A percentile compares a stretch with the other conserved stretches of the same genome.
Conservation (phyloP, 2,113 vertebrate genomes). For the Psilopsiagon aymara region DNA sequence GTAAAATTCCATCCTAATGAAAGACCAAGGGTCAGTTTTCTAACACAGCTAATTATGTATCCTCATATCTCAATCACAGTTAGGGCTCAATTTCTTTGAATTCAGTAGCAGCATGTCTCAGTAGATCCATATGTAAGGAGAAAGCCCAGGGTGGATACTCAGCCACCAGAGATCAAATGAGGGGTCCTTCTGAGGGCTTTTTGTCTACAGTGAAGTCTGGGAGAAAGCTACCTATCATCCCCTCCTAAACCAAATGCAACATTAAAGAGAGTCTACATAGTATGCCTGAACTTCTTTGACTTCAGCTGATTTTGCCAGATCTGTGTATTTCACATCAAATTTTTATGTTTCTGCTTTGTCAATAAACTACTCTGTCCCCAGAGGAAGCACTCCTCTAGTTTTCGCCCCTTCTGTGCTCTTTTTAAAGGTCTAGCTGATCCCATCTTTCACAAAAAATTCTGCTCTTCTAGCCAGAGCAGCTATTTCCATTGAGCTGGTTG, state of each 20-base stretch:
- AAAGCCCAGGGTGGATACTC: constrained; percentile 3
- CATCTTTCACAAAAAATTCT: background rate
- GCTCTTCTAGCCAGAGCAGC: background rate
- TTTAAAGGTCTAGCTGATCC: background rate
- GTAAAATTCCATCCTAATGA: constrained; percentile 70
- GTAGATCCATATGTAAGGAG: background rate
- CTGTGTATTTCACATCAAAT: background rate
- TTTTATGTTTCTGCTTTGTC: background rate
- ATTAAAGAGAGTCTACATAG: background rate
- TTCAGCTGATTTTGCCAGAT: background rate
- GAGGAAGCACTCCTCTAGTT: background rate
- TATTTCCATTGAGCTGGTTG: background rate
- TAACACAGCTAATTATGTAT: constrained; percentile 58
- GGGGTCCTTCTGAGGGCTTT: background rate
- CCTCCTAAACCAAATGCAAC: background rate
- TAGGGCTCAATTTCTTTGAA: constrained; percentile 4
- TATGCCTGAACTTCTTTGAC: background rate
- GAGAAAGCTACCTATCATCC: background rate
- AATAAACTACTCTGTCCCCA: background rate
- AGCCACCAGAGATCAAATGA: background rate
- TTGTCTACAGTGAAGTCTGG: background rate
- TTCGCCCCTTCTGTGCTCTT: background rate
- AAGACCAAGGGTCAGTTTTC: constrained; percentile 71
- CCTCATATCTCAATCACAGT: constrained; percentile 46
- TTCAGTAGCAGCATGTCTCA: background rate